These are phyloP conservation scores for Micoletzkya japonica DNA, from an alignment of 2,888 invertebrate genomes.

Conservation along the genomic window DNA sequence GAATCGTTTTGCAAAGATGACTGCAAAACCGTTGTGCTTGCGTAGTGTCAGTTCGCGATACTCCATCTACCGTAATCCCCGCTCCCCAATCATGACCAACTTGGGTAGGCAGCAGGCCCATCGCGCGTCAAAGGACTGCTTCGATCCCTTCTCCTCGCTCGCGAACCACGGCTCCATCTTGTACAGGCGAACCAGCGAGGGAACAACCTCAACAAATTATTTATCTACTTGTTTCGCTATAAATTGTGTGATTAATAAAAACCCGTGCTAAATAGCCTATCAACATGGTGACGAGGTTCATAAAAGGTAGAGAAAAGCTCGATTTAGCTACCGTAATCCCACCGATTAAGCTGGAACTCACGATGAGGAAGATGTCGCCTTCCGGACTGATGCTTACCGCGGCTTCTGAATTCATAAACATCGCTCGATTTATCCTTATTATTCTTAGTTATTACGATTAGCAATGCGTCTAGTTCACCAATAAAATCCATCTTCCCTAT, in stretches of 20 bases:
- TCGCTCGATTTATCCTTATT: background rate
- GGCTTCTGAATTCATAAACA: background rate
- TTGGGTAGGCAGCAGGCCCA: slow-evolving; percentile 28
- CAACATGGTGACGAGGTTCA: too few species aligned
- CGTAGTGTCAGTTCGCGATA: too few species aligned
- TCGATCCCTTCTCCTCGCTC: background rate
- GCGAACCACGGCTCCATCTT: slow-evolving; percentile 21
- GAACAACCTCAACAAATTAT: background rate
- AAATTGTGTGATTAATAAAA: too few species aligned
- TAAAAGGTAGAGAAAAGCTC: too few species aligned
- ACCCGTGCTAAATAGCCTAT: too few species aligned
- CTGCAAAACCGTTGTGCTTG: too few species aligned
- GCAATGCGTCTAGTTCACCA: background rate
- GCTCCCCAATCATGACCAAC: slow-evolving; percentile 2
- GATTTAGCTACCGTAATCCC: too few species aligned
- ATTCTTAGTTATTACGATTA: background rate
- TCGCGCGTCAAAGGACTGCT: slow-evolving; percentile 21
- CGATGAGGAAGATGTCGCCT: slow-evolving; percentile 17
- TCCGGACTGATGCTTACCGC: background rate
- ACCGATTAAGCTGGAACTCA: too few species aligned
- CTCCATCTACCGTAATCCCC: too few species aligned
- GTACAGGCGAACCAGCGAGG: slow-evolving; percentile 9
- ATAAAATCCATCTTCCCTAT: background rate
- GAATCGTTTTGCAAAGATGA: too few species aligned
- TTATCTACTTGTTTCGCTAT: too few species aligned